Conservation (phyloP, 2,113 vertebrate genomes). For the Prunella fulvescens region DNA sequence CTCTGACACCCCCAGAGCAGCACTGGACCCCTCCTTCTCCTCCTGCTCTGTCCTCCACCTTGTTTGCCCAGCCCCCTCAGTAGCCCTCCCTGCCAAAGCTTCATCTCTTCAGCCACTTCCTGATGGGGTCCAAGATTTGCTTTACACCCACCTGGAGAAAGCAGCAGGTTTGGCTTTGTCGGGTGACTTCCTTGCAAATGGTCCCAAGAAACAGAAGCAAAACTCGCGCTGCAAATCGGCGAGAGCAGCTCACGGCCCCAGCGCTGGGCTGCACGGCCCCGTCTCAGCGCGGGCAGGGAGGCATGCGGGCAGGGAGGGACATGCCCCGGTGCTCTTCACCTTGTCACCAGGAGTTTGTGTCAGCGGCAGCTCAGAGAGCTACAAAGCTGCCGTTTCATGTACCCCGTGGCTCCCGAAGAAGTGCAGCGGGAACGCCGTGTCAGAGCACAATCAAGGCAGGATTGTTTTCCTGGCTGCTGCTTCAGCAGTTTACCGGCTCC, state of each 20-base stretch:
- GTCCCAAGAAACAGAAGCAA: not conserved
- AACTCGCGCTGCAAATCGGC: fast-evolving
- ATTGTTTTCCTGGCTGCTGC: not conserved
- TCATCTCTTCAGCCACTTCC: not conserved
- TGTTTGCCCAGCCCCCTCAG: not conserved
- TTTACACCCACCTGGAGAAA: not conserved
- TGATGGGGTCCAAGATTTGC: not conserved
- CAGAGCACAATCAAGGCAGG: not conserved
- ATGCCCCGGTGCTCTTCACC: not conserved
- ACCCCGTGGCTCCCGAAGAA: not conserved
- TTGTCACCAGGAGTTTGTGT: not conserved
- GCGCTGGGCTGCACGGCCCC: fast-evolving
- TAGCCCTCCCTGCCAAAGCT: not conserved
- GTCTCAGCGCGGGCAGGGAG: fast-evolving
- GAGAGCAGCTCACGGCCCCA: not conserved
- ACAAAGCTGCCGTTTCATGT: not conserved
- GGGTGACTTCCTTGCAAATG: not conserved
- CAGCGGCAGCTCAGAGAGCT: not conserved
- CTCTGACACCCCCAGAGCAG: not conserved
- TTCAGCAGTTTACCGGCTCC: not conserved
- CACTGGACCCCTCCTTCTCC: not conserved
- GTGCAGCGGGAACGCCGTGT: not conserved
- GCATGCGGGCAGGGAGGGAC: not conserved
- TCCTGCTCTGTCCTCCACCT: not conserved
- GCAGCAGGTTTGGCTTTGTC: not conserved